phyloP scores from a whole-genome alignment of 2,113 vertebrate species.

The Aldabrachelys gigantea region DNA sequence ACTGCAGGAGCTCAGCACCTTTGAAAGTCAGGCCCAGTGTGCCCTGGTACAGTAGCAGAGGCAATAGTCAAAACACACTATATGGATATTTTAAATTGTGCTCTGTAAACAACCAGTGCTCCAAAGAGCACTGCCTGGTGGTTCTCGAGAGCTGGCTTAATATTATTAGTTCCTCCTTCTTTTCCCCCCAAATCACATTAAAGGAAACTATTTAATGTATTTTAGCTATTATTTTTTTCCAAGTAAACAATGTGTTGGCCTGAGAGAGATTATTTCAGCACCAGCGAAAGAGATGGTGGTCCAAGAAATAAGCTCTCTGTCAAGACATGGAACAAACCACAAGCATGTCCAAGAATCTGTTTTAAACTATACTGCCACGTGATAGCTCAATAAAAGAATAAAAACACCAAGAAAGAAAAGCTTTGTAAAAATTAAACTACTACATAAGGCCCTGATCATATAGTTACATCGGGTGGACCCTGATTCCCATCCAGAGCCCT shows the following conservation, averaged over 20 bases:
- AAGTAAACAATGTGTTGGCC: background rate
- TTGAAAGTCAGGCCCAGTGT: rapidly evolving
- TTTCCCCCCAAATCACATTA: rapidly evolving
- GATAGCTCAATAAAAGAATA: background rate
- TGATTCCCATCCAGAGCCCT: background rate
- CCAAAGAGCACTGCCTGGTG: background rate
- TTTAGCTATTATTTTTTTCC: background rate
- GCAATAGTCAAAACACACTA: background rate
- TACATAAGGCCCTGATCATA: background rate
- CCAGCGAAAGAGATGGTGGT: background rate
- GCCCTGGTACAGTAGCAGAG: rapidly evolving
- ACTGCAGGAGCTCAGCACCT: background rate
- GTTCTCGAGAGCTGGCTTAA: background rate
- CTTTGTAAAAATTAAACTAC: background rate
- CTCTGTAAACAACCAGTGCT: background rate
- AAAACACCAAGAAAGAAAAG: background rate
- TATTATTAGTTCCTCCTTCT: background rate
- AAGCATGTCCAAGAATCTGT: background rate
- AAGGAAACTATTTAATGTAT: background rate
- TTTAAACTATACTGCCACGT: background rate
- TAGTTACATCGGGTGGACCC: background rate
- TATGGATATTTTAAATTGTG: background rate
- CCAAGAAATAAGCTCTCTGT: background rate
- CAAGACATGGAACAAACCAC: background rate
- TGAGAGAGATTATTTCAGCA: background rate